phyloP scores from a whole-genome alignment of 2,113 vertebrate species.

The Lophura nycthemera region DNA sequence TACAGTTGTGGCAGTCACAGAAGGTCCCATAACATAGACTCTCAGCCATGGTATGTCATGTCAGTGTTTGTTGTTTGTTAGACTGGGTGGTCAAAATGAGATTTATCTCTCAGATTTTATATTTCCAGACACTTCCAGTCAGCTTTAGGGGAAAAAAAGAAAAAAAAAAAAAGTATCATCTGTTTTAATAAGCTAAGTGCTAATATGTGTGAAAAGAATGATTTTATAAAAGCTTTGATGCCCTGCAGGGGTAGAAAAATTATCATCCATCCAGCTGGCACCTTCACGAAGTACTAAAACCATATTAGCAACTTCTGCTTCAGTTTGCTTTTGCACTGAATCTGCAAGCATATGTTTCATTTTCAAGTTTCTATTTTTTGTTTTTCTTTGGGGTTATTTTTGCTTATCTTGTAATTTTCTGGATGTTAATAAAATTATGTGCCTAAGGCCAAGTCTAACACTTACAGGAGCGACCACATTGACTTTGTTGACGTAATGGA shows the following conservation, averaged over 20 bases:
- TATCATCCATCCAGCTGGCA: constrained; percentile 85
- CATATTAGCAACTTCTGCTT: constrained; percentile 82
- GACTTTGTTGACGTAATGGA: not conserved
- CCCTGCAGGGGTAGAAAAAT: constrained; percentile 84
- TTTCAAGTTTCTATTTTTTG: constrained; percentile 67
- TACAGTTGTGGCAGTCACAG: constrained; percentile 75
- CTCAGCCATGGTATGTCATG: constrained; percentile 67
- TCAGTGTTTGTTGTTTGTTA: constrained; percentile 69
- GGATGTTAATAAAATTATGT: constrained; percentile 42
- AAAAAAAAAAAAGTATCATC: constrained; percentile 80
- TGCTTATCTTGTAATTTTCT: constrained; percentile 73
- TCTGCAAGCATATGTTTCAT: constrained; percentile 79
- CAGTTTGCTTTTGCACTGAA: constrained; percentile 77
- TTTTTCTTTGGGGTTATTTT: constrained; percentile 72
- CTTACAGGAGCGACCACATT: not conserved
- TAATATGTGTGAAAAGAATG: constrained; percentile 86
- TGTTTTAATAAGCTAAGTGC: constrained; percentile 85
- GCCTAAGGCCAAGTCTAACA: constrained; percentile 23
- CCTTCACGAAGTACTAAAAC: constrained; percentile 81
- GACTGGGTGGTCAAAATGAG: constrained; percentile 71
- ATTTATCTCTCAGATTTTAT: constrained; percentile 66
- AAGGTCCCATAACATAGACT: constrained; percentile 71
- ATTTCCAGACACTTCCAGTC: constrained; percentile 69
- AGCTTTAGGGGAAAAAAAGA: constrained; percentile 50
- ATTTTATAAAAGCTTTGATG: constrained; percentile 86